Evolutionary conservation across 2,888 invertebrate species (phyloP).

Genomic region (Hydropsyche betteni): DNA sequence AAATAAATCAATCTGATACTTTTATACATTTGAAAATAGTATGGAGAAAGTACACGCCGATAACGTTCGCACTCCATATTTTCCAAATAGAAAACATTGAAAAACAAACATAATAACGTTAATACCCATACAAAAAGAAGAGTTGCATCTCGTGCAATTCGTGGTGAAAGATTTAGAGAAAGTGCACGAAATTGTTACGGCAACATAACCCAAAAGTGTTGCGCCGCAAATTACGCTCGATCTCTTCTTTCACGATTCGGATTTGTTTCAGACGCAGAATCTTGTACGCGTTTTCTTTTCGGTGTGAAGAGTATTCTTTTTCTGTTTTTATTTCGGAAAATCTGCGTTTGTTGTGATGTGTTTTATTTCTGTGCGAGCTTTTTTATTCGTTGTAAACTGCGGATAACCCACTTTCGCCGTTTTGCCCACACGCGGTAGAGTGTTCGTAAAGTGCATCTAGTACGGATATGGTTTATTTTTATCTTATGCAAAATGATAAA

Average conservation of each 20-base stretch:
- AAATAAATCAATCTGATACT: too few species aligned
- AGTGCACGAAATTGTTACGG: constrained; percentile 43
- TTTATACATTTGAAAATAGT: too few species aligned
- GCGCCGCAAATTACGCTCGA: constrained; percentile 48
- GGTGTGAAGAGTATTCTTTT: not conserved
- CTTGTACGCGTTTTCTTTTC: not conserved
- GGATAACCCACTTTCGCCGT: constrained; percentile 49
- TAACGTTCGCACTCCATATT: too few species aligned
- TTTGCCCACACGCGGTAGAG: constrained; percentile 2
- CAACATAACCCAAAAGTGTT: constrained; percentile 47
- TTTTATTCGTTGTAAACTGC: constrained; percentile 36
- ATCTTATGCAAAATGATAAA: too few species aligned
- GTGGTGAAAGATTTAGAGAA: constrained; percentile 43
- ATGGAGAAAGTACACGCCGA: too few species aligned
- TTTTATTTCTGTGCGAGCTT: not conserved
- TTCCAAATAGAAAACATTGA: too few species aligned
- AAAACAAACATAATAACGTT: too few species aligned
- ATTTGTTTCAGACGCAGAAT: not conserved
- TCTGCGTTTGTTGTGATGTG: constrained; percentile 27
- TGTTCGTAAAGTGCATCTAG: constrained; percentile 13
- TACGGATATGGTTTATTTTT: too few species aligned
- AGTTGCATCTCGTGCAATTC: constrained; percentile 1
- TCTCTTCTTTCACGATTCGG: constrained; percentile 5
- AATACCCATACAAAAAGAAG: too few species aligned
- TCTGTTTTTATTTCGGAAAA: constrained; percentile 6